These are phyloP conservation scores for Acromyrmex heyeri DNA, from an alignment of 1,140 invertebrate species.

Conservation along the genomic window DNA sequence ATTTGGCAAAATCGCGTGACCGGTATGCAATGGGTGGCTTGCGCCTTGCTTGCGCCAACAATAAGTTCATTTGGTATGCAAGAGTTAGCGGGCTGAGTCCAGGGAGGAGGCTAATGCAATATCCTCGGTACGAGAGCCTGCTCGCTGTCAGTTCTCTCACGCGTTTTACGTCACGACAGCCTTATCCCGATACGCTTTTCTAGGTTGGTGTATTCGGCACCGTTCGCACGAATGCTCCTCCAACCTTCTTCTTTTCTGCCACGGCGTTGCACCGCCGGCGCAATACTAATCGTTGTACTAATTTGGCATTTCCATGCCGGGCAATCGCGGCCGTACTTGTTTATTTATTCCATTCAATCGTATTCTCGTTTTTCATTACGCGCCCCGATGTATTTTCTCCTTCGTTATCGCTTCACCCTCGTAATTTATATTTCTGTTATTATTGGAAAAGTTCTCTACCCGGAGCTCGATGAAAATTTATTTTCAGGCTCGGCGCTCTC, in stretches of 20 bases:
- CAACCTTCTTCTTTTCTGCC: neutral
- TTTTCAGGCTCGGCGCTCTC: constrained; percentile 12
- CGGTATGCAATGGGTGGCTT: neutral
- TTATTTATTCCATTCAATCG: constrained; percentile 59
- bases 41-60: constrained; percentile 38
- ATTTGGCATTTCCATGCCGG: neutral
- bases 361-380: constrained; percentile 62
- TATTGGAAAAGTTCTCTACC: constrained; percentile 56
- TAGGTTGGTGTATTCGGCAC: neutral
- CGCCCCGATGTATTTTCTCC: constrained; percentile 50
- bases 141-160: constrained; percentile 13
- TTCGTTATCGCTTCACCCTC: constrained; percentile 48
- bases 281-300: constrained; percentile 46
- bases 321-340: constrained; percentile 31
- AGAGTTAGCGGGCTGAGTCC: constrained; percentile 69
- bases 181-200: constrained; percentile 29
- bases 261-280: neutral
- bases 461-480: constrained; percentile 56
- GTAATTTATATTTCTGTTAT: constrained; percentile 66
- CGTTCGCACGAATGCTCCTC: neutral
- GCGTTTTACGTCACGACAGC: neutral
- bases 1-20: constrained; percentile 20
- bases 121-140: constrained; percentile 64
- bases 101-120: constrained; percentile 74
- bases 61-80: constrained; percentile 79